These are phyloP conservation scores for Hirtodrosophila histrioides DNA, from an alignment of 2,888 invertebrate species.

Conservation along the genomic window DNA sequence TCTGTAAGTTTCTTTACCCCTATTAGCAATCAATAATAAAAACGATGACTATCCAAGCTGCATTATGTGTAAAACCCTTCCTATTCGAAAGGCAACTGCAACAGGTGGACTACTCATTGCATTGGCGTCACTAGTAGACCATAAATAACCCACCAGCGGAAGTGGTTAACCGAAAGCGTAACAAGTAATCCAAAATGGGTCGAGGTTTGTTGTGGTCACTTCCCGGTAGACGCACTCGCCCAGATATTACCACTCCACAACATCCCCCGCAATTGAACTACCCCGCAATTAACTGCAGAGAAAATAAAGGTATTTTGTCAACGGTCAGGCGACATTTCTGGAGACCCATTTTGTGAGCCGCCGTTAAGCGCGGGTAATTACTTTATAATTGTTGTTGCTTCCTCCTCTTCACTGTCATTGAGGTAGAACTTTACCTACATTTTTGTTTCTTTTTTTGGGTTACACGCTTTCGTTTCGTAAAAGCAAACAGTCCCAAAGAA, in stretches of 20 bases:
- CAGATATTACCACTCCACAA: slow-evolving; percentile 8
- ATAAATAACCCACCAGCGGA: slow-evolving; percentile 27
- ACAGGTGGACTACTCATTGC: slow-evolving; percentile 37
- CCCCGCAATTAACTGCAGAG: not conserved
- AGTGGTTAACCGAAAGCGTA: slow-evolving; percentile 37
- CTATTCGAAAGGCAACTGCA: slow-evolving; percentile 22
- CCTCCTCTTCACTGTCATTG: slow-evolving; percentile 13
- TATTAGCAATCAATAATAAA: too few species aligned
- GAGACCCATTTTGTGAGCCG: slow-evolving; percentile 9
- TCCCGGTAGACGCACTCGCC: slow-evolving; percentile 7
- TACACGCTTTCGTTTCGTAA: slow-evolving; percentile 52
- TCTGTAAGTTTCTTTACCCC: too few species aligned
- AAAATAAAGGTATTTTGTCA: slow-evolving; percentile 3
- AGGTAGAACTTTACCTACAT: slow-evolving; percentile 27
- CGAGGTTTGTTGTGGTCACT: slow-evolving; percentile 49
- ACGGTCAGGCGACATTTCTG: slow-evolving; percentile 42
- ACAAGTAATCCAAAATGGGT: slow-evolving; percentile 47
- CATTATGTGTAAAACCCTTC: too few species aligned
- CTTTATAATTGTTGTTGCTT: slow-evolving; percentile 59
- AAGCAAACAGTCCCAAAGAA: slow-evolving; percentile 26
- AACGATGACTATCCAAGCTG: too few species aligned
- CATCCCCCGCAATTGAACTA: not conserved
- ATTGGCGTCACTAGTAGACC: slow-evolving; percentile 9
- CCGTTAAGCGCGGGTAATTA: slow-evolving; percentile 50
- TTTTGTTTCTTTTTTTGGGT: slow-evolving; percentile 22